phyloP scores from a whole-genome alignment of 2,888 invertebrate species.

The Cerastoderma edule region DNA sequence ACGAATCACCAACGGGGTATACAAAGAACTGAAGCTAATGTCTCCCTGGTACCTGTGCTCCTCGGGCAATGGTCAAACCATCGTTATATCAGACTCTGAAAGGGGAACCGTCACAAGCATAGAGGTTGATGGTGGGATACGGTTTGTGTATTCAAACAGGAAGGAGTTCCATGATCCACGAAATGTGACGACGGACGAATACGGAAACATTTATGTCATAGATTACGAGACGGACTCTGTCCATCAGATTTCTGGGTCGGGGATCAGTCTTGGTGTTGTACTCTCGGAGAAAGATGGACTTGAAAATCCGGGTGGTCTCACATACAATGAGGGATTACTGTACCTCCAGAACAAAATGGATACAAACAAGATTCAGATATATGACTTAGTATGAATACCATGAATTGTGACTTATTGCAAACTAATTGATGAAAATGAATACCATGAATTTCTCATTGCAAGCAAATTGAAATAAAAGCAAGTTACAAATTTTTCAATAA shows the following conservation, averaged over 20 bases:
- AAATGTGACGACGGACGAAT: constrained; percentile 45
- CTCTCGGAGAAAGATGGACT: constrained; percentile 46
- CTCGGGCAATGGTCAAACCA: constrained; percentile 25
- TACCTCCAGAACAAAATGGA: constrained; percentile 54
- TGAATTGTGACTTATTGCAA: too few relatives aligned
- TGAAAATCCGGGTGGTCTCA: constrained; percentile 35
- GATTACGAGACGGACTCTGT: constrained; percentile 55
- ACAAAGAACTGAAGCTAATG: constrained; percentile 27
- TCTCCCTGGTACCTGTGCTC: constrained; percentile 54
- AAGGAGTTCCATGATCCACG: constrained; percentile 42
- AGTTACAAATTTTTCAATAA: too few relatives aligned
- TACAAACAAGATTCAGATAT: constrained; percentile 38
- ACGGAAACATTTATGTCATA: constrained; percentile 49
- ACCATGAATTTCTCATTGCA: neutral
- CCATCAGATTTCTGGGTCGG: constrained; percentile 33
- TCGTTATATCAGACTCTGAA: constrained; percentile 47
- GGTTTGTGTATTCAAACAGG: constrained; percentile 37
- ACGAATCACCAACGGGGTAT: constrained; percentile 23
- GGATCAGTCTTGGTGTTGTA: constrained; percentile 36
- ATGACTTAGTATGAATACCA: constrained; percentile 15
- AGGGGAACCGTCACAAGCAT: constrained; percentile 38
- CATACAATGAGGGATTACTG: constrained; percentile 26
- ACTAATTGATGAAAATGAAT: too few relatives aligned
- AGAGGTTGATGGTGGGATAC: constrained; percentile 41
- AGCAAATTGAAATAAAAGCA: too few relatives aligned